These are phyloP conservation scores for Zenarchopterus dispar DNA, from an alignment of 2,797 vertebrate genomes.

Conservation along the genomic window DNA sequence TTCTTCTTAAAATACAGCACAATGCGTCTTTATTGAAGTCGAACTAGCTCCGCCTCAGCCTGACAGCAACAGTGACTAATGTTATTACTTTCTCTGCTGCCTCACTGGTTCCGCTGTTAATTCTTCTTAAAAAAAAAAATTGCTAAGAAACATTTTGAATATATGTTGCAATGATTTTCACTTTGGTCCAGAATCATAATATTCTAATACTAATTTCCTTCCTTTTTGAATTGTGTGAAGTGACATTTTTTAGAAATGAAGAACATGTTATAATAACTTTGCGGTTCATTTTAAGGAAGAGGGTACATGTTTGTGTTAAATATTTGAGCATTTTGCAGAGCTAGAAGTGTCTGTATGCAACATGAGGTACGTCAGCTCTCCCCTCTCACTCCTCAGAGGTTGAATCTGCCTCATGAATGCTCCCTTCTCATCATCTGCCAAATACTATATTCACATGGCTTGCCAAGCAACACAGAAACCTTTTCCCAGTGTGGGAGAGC, in stretches of 20 bases:
- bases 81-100: no score
- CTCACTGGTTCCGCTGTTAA: no score
- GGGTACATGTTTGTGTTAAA: constrained; percentile 31
- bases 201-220: no score
- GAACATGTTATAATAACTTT: constrained; percentile 27
- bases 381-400: constrained; percentile 30
- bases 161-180: no score
- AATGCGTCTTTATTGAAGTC: no score
- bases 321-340: constrained; percentile 48
- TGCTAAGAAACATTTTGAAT: no score
- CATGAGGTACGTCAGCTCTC: constrained; percentile 50
- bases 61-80: no score
- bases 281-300: constrained; percentile 26
- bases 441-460: constrained; percentile 50
- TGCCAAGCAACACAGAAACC: constrained; percentile 70
- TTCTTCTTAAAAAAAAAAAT: no score
- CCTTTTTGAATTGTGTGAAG: no score
- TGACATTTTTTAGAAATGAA: constrained; percentile 14
- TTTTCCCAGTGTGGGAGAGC: constrained; percentile 41
- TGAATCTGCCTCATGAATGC: constrained; percentile 63
- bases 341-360: constrained; percentile 31
- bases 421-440: constrained; percentile 64
- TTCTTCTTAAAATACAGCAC: no score
- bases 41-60: no score
- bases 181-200: no score